Conservation (phyloP, 2,797 vertebrate genomes). For the Rhynchotus rufescens region DNA sequence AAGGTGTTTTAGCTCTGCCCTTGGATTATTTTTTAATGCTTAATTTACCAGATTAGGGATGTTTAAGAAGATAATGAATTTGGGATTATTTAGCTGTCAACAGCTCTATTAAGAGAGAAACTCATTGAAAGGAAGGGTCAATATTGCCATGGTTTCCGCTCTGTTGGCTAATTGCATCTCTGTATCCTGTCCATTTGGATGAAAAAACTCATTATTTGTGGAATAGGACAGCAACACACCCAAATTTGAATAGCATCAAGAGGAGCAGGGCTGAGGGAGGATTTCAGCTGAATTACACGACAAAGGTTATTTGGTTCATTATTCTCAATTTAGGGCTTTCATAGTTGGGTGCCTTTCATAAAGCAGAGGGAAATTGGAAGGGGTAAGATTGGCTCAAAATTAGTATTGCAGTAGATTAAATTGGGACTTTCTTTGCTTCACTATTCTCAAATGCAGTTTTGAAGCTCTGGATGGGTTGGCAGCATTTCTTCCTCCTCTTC, state of each 20-base stretch:
- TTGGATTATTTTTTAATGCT: slow-evolving; percentile 6
- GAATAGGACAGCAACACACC: not conserved
- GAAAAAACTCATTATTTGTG: not conserved
- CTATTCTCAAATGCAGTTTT: slow-evolving; percentile 29
- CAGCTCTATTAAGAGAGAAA: slow-evolving; percentile 38
- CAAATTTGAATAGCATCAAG: not conserved
- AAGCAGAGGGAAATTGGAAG: not conserved
- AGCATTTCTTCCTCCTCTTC: slow-evolving; percentile 24
- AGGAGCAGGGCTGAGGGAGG: not conserved
- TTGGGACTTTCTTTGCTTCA: not conserved
- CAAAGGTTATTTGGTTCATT: slow-evolving; percentile 20
- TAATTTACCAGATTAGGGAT: slow-evolving; percentile 6
- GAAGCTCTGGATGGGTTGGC: not conserved
- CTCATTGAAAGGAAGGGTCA: slow-evolving; percentile 51
- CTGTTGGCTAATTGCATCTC: not conserved
- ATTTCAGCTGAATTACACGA: not conserved
- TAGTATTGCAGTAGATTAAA: not conserved
- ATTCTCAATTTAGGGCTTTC: slow-evolving; percentile 39
- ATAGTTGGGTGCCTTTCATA: slow-evolving; percentile 2
- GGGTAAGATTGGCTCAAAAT: not conserved
- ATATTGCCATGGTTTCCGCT: not conserved
- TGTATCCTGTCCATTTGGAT: not conserved
- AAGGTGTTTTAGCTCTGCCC: not conserved
- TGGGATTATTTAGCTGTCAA: slow-evolving; percentile 30
- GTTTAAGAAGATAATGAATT: slow-evolving; percentile 54